Percentiles rank a stretch among this genome's conserved stretches.
These are phyloP conservation scores for Folsomia candida DNA, from an alignment of 2,888 invertebrate species.

Conservation along the genomic window DNA sequence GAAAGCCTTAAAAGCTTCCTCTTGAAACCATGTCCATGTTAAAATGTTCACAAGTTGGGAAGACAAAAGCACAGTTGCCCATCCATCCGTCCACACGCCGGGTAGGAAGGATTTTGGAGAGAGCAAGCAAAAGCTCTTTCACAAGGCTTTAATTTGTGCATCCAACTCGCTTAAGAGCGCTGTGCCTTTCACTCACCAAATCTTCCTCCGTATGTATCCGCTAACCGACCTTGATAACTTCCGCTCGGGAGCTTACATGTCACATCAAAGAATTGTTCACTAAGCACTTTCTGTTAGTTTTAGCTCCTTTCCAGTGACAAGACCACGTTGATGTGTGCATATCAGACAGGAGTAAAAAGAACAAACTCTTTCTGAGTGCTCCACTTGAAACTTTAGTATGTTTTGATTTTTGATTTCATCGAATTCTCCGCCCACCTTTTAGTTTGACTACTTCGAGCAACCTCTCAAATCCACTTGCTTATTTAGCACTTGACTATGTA, in stretches of 20 bases:
- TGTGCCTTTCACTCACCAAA: neutral
- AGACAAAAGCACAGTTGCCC: neutral
- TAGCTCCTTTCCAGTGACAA: too few relatives aligned
- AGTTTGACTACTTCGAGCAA: neutral
- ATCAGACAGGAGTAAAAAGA: neutral
- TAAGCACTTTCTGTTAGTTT: neutral
- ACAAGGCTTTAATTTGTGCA: neutral
- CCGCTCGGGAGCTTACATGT: neutral
- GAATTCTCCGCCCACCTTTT: neutral
- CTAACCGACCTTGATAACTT: neutral
- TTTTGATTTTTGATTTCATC: neutral
- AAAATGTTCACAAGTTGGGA: neutral
- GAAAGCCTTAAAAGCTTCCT: neutral
- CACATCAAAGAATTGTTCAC: neutral
- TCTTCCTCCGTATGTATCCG: neutral
- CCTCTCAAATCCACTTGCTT: too few relatives aligned
- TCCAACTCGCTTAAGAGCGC: neutral
- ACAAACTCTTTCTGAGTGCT: neutral
- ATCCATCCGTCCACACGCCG: neutral
- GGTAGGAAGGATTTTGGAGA: neutral
- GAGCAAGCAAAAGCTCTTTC: neutral
- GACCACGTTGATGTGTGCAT: neutral
- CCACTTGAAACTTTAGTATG: neutral
- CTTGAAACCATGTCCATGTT: neutral
- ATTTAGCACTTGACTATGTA: too few relatives aligned